phyloP scores from a whole-genome alignment of 2,797 vertebrate genomes.

The Acanthurus tractus region DNA sequence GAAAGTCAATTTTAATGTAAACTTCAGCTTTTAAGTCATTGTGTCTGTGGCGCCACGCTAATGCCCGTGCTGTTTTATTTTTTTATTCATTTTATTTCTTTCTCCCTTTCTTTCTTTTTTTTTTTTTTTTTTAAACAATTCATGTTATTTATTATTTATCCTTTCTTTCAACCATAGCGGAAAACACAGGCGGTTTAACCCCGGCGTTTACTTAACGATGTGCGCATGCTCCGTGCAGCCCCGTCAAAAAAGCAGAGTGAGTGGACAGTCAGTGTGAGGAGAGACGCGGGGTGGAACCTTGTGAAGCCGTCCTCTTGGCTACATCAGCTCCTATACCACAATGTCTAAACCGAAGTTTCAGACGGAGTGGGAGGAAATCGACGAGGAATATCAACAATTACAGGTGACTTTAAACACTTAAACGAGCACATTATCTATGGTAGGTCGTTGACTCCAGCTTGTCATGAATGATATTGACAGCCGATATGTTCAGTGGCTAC shows the following conservation, averaged over 20 bases:
- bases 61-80: too few relatives aligned
- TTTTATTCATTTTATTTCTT: too few relatives aligned
- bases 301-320: constrained; percentile 16
- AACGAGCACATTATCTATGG: not conserved
- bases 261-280: constrained; percentile 32
- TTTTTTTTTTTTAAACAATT: too few relatives aligned
- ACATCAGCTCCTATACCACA: constrained; percentile 39
- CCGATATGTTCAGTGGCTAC: constrained; percentile 21
- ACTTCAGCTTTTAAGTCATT: not conserved
- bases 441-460: not conserved
- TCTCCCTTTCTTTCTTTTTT: too few relatives aligned
- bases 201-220: not conserved
- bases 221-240: constrained; percentile 67
- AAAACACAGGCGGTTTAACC: not conserved
- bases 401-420: constrained; percentile 84
- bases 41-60: too few relatives aligned
- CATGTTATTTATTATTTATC: too few relatives aligned
- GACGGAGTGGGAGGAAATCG: constrained; percentile 91
- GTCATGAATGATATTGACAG: constrained; percentile 44
- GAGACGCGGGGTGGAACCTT: constrained; percentile 12
- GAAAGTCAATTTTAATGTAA: not conserved
- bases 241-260: constrained; percentile 38
- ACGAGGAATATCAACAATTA: constrained; percentile 92
- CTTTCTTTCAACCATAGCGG: not conserved
- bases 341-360: constrained; percentile 89